Percentiles rank a stretch among this genome's conserved stretches.
Evolutionary conservation across 2,797 vertebrate species (phyloP).

Genomic region (Benthosema pterotum): DNA sequence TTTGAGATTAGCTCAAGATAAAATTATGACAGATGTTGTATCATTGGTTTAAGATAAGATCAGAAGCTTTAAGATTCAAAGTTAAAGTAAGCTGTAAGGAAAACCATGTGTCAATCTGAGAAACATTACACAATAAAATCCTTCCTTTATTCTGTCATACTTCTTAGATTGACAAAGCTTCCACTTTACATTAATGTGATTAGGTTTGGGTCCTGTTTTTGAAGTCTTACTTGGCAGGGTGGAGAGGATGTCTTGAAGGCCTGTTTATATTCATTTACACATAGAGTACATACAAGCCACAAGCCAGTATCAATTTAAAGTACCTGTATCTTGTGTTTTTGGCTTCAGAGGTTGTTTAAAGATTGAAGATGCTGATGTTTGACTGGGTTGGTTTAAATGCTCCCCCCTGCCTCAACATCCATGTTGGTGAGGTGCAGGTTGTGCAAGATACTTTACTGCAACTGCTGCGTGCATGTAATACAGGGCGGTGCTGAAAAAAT

Average conservation of each 20-base stretch:
- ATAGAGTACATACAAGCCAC: neutral
- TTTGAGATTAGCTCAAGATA: too few relatives aligned
- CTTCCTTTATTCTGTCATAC: neutral
- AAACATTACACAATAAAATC: neutral
- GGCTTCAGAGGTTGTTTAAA: slow-evolving; percentile 43
- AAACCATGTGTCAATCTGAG: slow-evolving; percentile 19
- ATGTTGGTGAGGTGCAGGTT: too few relatives aligned
- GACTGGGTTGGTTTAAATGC: slow-evolving; percentile 28
- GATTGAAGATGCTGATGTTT: slow-evolving; percentile 69
- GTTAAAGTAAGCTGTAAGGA: slow-evolving; percentile 30
- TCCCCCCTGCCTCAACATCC: slow-evolving; percentile 25
- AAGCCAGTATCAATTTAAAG: slow-evolving; percentile 36
- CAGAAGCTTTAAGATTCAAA: slow-evolving; percentile 4
- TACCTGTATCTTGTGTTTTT: slow-evolving; percentile 17
- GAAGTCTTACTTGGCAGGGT: slow-evolving; percentile 17
- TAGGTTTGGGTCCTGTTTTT: slow-evolving; percentile 8
- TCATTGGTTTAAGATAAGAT: too few relatives aligned
- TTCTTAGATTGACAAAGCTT: too few relatives aligned
- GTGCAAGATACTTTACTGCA: too few relatives aligned
- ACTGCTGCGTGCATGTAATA: slow-evolving; percentile 1
- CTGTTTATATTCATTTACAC: slow-evolving; percentile 49
- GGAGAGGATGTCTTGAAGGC: slow-evolving; percentile 56
- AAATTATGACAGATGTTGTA: too few relatives aligned
- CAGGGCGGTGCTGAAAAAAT: neutral
- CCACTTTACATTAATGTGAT: neutral